Conservation (phyloP, 2,888 invertebrate genomes). For the Cephus pygmeus region DNA sequence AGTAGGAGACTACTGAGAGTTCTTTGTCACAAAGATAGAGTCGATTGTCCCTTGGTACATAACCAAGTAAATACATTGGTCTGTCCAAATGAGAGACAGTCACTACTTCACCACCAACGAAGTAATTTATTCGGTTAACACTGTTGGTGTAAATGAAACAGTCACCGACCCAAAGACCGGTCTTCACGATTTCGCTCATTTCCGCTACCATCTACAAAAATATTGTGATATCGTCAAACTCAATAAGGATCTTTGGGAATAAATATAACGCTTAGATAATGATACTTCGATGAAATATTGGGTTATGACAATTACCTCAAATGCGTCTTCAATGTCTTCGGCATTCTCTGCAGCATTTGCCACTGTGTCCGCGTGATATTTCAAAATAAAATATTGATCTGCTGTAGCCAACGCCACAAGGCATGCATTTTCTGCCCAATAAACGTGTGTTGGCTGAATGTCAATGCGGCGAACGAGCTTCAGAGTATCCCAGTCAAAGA, state of each 20-base stretch:
- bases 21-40: conserved; percentile 98
- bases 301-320: conserved; percentile 75
- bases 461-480: conserved; percentile 95
- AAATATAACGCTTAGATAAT: not conserved
- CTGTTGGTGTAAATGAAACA: conserved; percentile 99
- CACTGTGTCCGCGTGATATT: conserved; percentile 88
- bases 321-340: conserved; percentile 91
- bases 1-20: conserved; percentile 94
- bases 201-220: conserved; percentile 80
- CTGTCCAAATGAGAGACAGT: conserved; percentile 97
- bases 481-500: conserved; percentile 97
- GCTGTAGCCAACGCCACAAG: conserved; percentile 95
- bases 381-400: conserved; percentile 93
- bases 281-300: not conserved
- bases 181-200: conserved; percentile 91
- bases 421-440: conserved; percentile 97
- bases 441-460: conserved; percentile 92
- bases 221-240: not conserved
- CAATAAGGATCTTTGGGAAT: not conserved
- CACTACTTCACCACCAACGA: conserved; percentile 99
- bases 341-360: conserved; percentile 80
- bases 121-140: conserved; percentile 97
- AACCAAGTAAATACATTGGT: conserved; percentile 96
- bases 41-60: conserved; percentile 95
- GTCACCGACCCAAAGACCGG: conserved; percentile 98